These are phyloP conservation scores for Cercopithecus hamlyni DNA, from an alignment of 2,797 vertebrate species.

Conservation along the genomic window DNA sequence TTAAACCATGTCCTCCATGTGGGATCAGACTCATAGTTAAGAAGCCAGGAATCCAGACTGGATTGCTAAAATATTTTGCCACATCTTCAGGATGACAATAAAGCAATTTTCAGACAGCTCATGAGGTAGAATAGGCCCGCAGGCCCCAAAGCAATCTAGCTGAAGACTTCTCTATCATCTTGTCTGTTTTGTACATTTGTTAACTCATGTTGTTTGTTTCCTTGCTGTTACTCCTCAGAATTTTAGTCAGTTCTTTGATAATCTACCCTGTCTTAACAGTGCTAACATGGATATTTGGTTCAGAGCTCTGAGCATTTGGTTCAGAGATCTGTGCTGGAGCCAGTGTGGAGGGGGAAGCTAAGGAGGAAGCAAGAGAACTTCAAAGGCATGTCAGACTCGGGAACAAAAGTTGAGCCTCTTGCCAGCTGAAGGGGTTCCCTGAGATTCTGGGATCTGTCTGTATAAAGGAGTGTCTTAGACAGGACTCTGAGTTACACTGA, in stretches of 20 bases:
- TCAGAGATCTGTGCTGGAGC: not conserved
- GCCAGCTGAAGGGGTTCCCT: not conserved
- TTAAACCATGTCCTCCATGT: not conserved
- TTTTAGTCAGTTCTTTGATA: not conserved
- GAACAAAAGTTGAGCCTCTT: not conserved
- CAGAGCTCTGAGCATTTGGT: not conserved
- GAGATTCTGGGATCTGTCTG: not conserved
- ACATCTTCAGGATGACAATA: not conserved
- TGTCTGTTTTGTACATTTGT: not conserved
- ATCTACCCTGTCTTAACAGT: not conserved
- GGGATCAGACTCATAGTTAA: not conserved
- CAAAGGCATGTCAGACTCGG: not conserved
- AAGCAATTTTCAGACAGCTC: not conserved
- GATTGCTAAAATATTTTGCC: not conserved
- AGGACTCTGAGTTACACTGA: not conserved
- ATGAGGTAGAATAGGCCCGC: not conserved
- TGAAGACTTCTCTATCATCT: not conserved
- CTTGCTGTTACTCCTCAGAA: not conserved
- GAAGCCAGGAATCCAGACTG: not conserved
- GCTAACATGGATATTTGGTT: not conserved
- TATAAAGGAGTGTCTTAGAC: not conserved
- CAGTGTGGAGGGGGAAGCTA: not conserved
- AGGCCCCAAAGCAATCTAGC: not conserved
- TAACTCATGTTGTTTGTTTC: not conserved
- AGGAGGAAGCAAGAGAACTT: not conserved